Percentiles rank a stretch among this genome's conserved stretches.
Conservation (phyloP, 1,140 invertebrate species). For the Mizuhopecten yessoensis region DNA sequence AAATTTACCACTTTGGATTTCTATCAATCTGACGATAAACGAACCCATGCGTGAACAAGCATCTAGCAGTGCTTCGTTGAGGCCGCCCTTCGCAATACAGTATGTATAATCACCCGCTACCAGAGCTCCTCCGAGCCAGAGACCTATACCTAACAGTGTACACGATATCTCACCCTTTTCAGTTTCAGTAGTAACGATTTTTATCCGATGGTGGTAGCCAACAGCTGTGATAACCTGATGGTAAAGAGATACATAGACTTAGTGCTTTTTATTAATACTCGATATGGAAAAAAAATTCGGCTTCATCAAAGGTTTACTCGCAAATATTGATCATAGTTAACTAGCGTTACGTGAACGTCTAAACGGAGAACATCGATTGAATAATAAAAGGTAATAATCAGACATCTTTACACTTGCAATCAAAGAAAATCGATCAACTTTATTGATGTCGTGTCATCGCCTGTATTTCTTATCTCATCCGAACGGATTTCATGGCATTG, state of each 20-base stretch:
- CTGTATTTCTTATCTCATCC: not conserved
- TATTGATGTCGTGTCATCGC: not conserved
- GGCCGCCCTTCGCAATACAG: no score
- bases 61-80: no score
- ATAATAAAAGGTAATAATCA: not conserved
- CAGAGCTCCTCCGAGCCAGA: no score
- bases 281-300: not conserved
- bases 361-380: not conserved
- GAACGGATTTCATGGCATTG: no score
- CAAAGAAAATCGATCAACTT: not conserved
- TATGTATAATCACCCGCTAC: no score
- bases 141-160: not conserved
- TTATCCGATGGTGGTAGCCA: not conserved
- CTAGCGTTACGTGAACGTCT: not conserved
- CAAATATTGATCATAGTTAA: not conserved
- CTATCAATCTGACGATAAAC: no score
- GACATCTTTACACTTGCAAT: not conserved
- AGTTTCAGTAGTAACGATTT: not conserved
- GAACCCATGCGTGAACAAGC: no score
- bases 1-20: no score
- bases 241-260: not conserved
- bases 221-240: not conserved
- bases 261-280: not conserved
- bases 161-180: not conserved
- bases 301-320: not conserved